Evolutionary conservation across 1,140 invertebrate species (phyloP).

Genomic region (Drosophila bifasciata): DNA sequence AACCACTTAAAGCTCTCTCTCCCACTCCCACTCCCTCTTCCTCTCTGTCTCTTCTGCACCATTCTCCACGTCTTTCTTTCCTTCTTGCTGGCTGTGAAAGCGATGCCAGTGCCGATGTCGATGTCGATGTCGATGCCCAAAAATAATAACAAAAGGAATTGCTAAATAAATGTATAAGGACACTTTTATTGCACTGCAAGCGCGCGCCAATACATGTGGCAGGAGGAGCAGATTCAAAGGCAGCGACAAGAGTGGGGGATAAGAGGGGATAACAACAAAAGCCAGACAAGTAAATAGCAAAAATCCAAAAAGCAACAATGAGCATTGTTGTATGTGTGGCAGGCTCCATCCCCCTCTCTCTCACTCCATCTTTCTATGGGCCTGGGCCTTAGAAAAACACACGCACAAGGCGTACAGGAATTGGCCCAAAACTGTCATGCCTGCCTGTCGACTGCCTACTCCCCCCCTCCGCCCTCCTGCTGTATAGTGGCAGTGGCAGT

Average conservation of each 20-base stretch:
- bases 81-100: slow-evolving; percentile 8
- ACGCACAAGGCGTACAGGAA: slow-evolving; percentile 31
- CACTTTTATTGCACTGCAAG: slow-evolving; percentile 80
- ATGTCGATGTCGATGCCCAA: slow-evolving; percentile 56
- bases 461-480: background rate
- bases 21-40: slow-evolving; percentile 15
- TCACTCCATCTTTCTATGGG: background rate
- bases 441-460: background rate
- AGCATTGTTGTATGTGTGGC: slow-evolving; percentile 57
- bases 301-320: slow-evolving; percentile 63
- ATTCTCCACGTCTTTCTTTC: background rate
- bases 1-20: slow-evolving; percentile 66
- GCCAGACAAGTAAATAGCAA: slow-evolving; percentile 70
- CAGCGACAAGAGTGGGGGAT: background rate
- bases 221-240: slow-evolving; percentile 14
- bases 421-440: background rate
- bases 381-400: slow-evolving; percentile 69
- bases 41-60: slow-evolving; percentile 6
- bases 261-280: slow-evolving; percentile 26
- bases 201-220: slow-evolving; percentile 49
- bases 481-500: slow-evolving; percentile 11
- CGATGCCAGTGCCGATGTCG: slow-evolving; percentile 43
- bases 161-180: slow-evolving; percentile 81
- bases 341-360: background rate
- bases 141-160: slow-evolving; percentile 82